Percentiles rank a stretch among this genome's conserved stretches.
Evolutionary conservation across 2,797 vertebrate species (phyloP).

Genomic region (Hippocampus kuda): DNA sequence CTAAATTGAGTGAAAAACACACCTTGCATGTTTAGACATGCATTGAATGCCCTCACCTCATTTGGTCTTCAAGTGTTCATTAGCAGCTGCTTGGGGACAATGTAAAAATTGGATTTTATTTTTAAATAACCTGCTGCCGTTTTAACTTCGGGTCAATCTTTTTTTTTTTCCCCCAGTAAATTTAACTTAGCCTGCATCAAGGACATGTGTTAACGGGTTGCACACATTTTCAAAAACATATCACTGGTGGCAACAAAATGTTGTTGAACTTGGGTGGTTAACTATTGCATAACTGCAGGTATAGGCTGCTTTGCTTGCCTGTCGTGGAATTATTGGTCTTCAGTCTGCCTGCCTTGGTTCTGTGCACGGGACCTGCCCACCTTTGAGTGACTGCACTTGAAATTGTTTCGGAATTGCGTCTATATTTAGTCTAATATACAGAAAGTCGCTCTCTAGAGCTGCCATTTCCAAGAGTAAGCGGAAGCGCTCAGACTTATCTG

Average conservation of each 20-base stretch:
- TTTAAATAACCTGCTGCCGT: no score
- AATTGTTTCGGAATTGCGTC: constrained; percentile 57
- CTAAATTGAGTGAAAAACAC: no score
- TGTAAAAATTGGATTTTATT: no score
- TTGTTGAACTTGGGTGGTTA: neutral
- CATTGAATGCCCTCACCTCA: no score
- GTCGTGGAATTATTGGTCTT: constrained; percentile 17
- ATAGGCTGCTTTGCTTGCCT: constrained; percentile 17
- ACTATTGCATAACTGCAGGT: neutral
- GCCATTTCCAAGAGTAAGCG: constrained; percentile 45
- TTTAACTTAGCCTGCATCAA: no score
- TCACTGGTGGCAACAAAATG: neutral
- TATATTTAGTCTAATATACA: constrained; percentile 57
- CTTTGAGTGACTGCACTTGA: constrained; percentile 56
- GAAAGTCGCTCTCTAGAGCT: constrained; percentile 47
- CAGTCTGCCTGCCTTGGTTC: constrained; percentile 22
- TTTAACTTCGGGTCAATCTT: no score
- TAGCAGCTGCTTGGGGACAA: no score
- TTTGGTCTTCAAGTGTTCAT: no score
- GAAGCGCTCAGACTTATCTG: constrained; percentile 51
- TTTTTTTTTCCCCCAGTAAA: no score
- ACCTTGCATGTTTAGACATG: no score
- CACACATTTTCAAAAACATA: neutral
- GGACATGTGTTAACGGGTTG: neutral
- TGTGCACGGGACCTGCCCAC: constrained; percentile 28